These are phyloP conservation scores for Homarus americanus DNA, from an alignment of 1,140 invertebrate genomes.

Conservation along the genomic window DNA sequence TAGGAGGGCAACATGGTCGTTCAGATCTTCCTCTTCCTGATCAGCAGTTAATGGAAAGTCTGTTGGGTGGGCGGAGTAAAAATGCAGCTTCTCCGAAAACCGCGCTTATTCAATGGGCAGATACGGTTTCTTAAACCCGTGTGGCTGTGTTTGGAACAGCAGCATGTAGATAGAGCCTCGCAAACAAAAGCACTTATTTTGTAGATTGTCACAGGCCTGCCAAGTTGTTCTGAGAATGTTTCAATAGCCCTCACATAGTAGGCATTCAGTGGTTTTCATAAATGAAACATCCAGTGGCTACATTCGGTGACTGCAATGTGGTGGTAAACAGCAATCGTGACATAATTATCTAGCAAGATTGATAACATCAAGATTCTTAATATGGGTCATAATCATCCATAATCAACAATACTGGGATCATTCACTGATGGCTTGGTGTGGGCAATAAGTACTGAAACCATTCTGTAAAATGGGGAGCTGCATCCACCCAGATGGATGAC, in stretches of 20 bases:
- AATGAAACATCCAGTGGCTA: too few species aligned
- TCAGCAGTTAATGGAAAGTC: too few species aligned
- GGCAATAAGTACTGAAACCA: conserved; percentile 62
- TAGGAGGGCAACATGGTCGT: too few species aligned
- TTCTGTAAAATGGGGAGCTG: conserved; percentile 50
- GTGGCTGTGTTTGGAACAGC: conserved; percentile 34
- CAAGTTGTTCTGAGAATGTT: conserved; percentile 26
- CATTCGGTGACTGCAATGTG: conserved; percentile 76
- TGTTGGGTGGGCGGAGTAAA: conserved; percentile 35
- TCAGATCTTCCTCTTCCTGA: too few species aligned
- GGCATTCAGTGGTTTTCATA: conserved; percentile 33
- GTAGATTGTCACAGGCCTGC: too few species aligned
- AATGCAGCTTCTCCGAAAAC: conserved; percentile 27
- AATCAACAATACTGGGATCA: conserved; percentile 62
- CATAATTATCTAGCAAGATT: too few species aligned
- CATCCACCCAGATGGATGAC: too few species aligned
- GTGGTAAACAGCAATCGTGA: conserved; percentile 73
- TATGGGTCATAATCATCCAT: conserved; percentile 55
- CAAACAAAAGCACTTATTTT: too few species aligned
- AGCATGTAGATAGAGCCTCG: conserved; percentile 35
- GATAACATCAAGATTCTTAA: too few species aligned
- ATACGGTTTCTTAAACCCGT: conserved; percentile 38
- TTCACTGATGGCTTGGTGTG: too few species aligned
- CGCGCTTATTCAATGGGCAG: conserved; percentile 20
- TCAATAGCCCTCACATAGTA: conserved; percentile 51